Conservation (phyloP, 2,888 invertebrate genomes). For the Andrena fulva region DNA sequence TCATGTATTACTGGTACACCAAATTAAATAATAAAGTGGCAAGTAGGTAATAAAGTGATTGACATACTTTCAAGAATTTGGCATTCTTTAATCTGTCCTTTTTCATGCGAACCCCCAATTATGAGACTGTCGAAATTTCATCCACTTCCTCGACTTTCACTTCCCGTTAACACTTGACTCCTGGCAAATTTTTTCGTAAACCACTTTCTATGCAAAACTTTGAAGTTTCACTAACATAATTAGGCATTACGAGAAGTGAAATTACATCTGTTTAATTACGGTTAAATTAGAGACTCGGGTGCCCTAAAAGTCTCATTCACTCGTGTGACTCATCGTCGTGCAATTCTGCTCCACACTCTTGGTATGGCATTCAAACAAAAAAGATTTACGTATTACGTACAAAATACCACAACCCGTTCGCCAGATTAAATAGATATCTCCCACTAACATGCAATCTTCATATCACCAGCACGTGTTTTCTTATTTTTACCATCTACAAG, state of each 20-base stretch:
- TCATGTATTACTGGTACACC: too few relatives aligned
- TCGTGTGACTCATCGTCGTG: not conserved
- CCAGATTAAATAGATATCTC: not conserved
- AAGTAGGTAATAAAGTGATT: constrained; percentile 12
- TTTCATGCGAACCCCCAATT: constrained; percentile 9
- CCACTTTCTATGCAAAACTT: constrained; percentile 9
- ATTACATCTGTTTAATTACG: constrained; percentile 15
- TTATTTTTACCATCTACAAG: not conserved
- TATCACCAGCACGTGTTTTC: not conserved
- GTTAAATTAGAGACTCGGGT: not conserved
- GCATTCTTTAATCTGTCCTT: not conserved
- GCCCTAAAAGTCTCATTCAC: constrained; percentile 19
- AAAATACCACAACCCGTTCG: not conserved
- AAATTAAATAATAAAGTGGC: too few relatives aligned
- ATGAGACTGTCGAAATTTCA: constrained; percentile 3
- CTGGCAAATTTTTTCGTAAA: constrained; percentile 5
- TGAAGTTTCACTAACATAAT: constrained; percentile 14
- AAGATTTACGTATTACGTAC: not conserved
- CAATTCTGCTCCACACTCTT: not conserved
- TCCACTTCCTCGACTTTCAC: constrained; percentile 37
- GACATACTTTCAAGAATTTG: constrained; percentile 6
- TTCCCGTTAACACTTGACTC: constrained; percentile 20
- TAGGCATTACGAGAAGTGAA: not conserved
- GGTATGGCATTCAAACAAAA: not conserved
- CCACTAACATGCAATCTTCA: not conserved